Percentiles rank a stretch among this genome's conserved stretches.
phyloP scores from a whole-genome alignment of 2,888 invertebrate genomes.

The Lithophane semibrunnea region DNA sequence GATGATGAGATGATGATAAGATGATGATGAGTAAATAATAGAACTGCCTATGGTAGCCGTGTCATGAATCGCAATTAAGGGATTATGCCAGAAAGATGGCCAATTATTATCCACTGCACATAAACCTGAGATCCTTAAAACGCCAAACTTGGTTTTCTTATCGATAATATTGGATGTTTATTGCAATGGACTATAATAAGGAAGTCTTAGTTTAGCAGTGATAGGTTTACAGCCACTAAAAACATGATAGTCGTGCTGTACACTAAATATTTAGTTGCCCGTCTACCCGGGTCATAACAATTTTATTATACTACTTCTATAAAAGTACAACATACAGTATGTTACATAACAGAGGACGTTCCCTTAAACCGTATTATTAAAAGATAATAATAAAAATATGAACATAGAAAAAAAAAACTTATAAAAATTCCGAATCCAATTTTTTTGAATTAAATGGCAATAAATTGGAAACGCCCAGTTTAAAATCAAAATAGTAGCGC shows the following conservation, averaged over 20 bases:
- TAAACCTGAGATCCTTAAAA: not conserved
- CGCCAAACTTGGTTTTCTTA: not conserved
- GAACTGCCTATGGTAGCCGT: not conserved
- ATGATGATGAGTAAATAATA: no score
- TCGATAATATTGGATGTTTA: conserved; percentile 9
- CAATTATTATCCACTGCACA: not conserved
- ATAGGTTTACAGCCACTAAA: conserved; percentile 26
- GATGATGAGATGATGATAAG: not conserved
- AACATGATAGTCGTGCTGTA: not conserved
- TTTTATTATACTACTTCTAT: conserved; percentile 8
- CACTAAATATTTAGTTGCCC: not conserved
- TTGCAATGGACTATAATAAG: not conserved
- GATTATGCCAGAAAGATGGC: not conserved
- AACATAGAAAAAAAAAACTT: no score
- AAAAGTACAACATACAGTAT: not conserved
- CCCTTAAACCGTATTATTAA: no score
- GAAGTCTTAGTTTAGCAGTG: not conserved
- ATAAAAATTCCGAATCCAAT: no score
- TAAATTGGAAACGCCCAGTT: no score
- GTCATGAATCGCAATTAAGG: not conserved
- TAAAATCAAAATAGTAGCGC: no score
- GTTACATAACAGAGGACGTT: no score
- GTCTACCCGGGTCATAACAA: conserved; percentile 17
- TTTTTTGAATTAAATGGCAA: no score
- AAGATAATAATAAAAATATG: no score